These are phyloP conservation scores for Helicoverpa assulta DNA, from an alignment of 2,888 invertebrate genomes.

Conservation along the genomic window DNA sequence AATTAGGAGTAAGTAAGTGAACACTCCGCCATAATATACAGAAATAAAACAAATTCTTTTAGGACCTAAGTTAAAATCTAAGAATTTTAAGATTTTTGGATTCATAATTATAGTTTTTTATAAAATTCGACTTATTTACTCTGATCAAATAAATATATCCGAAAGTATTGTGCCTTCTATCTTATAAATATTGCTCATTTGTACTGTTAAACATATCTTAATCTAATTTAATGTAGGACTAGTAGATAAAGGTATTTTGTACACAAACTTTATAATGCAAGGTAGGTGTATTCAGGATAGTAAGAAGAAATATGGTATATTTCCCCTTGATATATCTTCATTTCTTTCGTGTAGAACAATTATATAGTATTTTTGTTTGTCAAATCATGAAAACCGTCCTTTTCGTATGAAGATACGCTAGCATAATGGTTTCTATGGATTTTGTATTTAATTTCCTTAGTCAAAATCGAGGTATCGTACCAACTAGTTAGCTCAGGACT, in stretches of 20 bases:
- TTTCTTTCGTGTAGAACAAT: slow-evolving; percentile 65
- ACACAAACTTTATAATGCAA: slow-evolving; percentile 64
- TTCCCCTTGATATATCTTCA: slow-evolving; percentile 66
- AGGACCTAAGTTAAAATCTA: slow-evolving; percentile 71
- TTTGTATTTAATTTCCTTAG: slow-evolving; percentile 71
- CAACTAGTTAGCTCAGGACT: slow-evolving; percentile 68
- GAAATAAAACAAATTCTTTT: slow-evolving; percentile 73
- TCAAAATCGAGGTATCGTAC: slow-evolving; percentile 75
- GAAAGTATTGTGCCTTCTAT: slow-evolving; percentile 73
- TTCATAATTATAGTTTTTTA: slow-evolving; percentile 62
- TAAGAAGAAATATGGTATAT: slow-evolving; percentile 67
- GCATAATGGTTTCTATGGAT: slow-evolving; percentile 65
- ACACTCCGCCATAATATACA: slow-evolving; percentile 88
- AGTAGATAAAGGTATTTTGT: slow-evolving; percentile 67
- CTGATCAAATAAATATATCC: slow-evolving; percentile 69
- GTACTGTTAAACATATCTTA: slow-evolving; percentile 73
- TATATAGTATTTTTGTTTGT: slow-evolving; percentile 60
- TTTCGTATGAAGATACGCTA: slow-evolving; percentile 60
- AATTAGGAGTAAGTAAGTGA: slow-evolving; percentile 78
- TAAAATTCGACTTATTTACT: slow-evolving; percentile 68
- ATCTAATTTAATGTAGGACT: slow-evolving; percentile 64
- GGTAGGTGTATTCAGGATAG: slow-evolving; percentile 51
- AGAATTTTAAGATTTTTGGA: slow-evolving; percentile 62
- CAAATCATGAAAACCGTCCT: slow-evolving; percentile 75
- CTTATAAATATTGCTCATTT: slow-evolving; percentile 78